phyloP scores from a whole-genome alignment of 2,888 invertebrate genomes.

The Drosophila setosimentum region DNA sequence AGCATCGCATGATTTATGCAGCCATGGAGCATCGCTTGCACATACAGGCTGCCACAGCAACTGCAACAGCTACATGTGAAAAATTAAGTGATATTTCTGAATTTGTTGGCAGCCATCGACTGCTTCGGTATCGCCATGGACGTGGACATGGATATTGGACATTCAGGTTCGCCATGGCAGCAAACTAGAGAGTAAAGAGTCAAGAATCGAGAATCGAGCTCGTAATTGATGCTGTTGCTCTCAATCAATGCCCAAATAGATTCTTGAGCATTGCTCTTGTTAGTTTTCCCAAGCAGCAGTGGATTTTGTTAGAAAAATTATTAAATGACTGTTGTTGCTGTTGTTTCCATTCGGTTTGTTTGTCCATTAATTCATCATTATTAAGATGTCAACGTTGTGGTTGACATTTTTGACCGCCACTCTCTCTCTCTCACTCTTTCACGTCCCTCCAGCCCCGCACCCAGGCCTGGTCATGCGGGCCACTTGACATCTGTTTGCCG shows the following conservation, averaged over 20 bases:
- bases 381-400: constrained; percentile 82
- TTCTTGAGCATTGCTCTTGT: constrained; percentile 35
- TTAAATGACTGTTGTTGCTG: constrained; percentile 60
- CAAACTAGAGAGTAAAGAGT: not conserved
- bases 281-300: constrained; percentile 59
- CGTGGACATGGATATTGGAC: constrained; percentile 13
- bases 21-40: constrained; percentile 69
- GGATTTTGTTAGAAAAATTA: constrained; percentile 69
- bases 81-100: constrained; percentile 80
- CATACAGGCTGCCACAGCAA: constrained; percentile 41
- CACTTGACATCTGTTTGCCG: constrained; percentile 77
- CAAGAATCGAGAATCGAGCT: constrained; percentile 3
- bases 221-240: constrained; percentile 77
- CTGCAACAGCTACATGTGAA: constrained; percentile 68
- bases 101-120: constrained; percentile 76
- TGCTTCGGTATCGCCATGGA: constrained; percentile 26
- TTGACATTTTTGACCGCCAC: constrained; percentile 77
- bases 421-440: constrained; percentile 5
- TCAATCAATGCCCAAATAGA: constrained; percentile 74
- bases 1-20: constrained; percentile 77
- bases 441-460: constrained; percentile 8
- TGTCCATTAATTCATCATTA: constrained; percentile 84
- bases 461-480: constrained; percentile 66
- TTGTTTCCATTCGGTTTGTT: constrained; percentile 68
- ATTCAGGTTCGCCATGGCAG: constrained; percentile 1